Conservation (phyloP, 2,888 invertebrate genomes). For the Callyntrura guangdongensis region DNA sequence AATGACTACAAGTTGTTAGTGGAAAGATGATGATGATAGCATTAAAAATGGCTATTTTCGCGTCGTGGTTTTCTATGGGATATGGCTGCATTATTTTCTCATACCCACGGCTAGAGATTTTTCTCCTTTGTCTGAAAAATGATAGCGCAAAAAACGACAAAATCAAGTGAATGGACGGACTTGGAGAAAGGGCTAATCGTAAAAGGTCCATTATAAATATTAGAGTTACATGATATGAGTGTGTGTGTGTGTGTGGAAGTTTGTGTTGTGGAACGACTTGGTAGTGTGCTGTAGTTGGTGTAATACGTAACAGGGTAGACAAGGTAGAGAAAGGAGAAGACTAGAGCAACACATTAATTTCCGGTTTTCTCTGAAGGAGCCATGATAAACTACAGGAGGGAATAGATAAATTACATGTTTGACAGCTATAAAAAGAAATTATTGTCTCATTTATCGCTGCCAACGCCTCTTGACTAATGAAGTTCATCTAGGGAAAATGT, state of each 20-base stretch:
- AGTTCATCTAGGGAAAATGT: conserved; percentile 68
- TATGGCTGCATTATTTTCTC: not conserved
- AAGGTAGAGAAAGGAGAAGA: conserved; percentile 2
- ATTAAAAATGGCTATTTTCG: conserved; percentile 22
- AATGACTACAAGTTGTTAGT: conserved; percentile 38
- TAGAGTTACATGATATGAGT: not conserved
- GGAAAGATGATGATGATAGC: conserved; percentile 38
- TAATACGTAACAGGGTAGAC: not conserved
- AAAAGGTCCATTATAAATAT: conserved; percentile 48
- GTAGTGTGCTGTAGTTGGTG: not conserved
- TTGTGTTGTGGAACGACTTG: not conserved
- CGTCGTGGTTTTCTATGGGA: not conserved
- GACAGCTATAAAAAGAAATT: conserved; percentile 79
- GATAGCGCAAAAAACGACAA: conserved; percentile 53
- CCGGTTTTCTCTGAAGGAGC: conserved; percentile 74
- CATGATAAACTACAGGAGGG: conserved; percentile 69
- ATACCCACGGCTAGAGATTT: conserved; percentile 4
- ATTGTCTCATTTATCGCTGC: conserved; percentile 77
- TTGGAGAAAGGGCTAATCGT: conserved; percentile 41
- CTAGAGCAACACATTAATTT: conserved; percentile 74
- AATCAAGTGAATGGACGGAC: conserved; percentile 50
- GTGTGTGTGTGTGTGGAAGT: conserved; percentile 3
- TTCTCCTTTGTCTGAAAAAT: conserved; percentile 27
- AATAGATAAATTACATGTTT: conserved; percentile 78
- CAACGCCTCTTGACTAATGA: conserved; percentile 78